Conservation (phyloP, 92 coral and sea anemone genomes). For the Actinernus sp. region DNA sequence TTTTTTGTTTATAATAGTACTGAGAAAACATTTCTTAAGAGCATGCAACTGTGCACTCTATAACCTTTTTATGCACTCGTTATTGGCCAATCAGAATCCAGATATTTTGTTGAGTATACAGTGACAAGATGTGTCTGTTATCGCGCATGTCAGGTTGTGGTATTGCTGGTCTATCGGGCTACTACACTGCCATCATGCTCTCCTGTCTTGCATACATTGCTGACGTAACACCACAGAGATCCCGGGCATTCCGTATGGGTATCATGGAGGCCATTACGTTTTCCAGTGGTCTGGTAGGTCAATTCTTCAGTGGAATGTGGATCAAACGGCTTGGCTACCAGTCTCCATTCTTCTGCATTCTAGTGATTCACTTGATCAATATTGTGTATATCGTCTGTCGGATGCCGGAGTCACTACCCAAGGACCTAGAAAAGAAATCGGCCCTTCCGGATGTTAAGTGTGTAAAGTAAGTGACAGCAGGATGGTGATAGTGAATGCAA, state of each 20-base stretch:
- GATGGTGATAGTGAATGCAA: too few relatives aligned
- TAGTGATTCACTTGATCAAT: slow-evolving; percentile 16
- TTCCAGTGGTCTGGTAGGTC: slow-evolving; percentile 47
- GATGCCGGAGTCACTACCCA: slow-evolving; percentile 44
- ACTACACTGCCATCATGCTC: slow-evolving; percentile 47
- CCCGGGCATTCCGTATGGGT: slow-evolving; percentile 37
- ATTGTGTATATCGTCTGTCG: slow-evolving; percentile 28
- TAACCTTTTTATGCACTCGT: too few relatives aligned
- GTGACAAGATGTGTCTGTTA: too few relatives aligned
- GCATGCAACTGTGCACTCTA: too few relatives aligned
- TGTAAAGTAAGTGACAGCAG: too few relatives aligned
- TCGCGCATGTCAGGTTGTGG: too few relatives aligned
- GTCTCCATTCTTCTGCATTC: slow-evolving; percentile 40
- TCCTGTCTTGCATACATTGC: slow-evolving; percentile 52
- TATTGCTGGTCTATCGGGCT: slow-evolving; percentile 40
- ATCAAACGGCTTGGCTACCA: slow-evolving; percentile 39
- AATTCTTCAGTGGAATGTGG: slow-evolving; percentile 52
- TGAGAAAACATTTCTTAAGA: too few relatives aligned
- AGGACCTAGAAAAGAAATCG: background rate
- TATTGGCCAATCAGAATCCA: too few relatives aligned
- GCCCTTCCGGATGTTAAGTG: background rate
- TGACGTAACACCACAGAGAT: slow-evolving; percentile 36
- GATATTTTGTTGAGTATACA: too few relatives aligned
- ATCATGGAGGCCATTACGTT: slow-evolving; percentile 57
- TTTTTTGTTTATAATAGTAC: too few relatives aligned